These are phyloP conservation scores for Steatocranus sp. DNA, from an alignment of 2,797 vertebrate species.

Conservation along the genomic window DNA sequence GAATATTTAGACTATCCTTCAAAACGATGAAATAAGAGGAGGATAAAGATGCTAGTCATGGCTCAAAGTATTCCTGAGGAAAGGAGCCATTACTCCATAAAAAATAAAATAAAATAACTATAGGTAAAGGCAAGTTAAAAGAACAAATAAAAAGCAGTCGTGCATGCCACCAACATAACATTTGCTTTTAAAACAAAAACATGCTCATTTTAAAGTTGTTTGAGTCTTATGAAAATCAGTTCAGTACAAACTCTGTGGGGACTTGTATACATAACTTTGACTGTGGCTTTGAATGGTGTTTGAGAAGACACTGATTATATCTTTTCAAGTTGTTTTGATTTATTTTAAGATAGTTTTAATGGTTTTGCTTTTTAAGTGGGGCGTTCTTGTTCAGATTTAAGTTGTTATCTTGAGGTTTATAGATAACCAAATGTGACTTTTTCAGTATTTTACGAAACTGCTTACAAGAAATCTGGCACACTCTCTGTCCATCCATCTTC, in stretches of 20 bases:
- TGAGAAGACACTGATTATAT: neutral
- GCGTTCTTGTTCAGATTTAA: neutral
- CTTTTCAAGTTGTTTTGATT: neutral
- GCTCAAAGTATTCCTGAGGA: neutral
- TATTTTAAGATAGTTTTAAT: neutral
- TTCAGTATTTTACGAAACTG: neutral
- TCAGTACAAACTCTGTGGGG: neutral
- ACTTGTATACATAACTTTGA: neutral
- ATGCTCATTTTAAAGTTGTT: neutral
- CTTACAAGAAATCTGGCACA: neutral
- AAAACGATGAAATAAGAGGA: neutral
- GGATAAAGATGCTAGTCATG: neutral
- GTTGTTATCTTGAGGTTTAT: neutral
- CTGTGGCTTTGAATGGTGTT: neutral
- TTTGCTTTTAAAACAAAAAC: neutral
- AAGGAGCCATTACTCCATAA: neutral
- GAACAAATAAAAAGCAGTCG: neutral
- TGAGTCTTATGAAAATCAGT: neutral
- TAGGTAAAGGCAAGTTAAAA: neutral
- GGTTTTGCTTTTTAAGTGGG: neutral
- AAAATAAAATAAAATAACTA: neutral
- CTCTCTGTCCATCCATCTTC: too few species aligned
- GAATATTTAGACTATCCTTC: neutral
- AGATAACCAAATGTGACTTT: neutral
- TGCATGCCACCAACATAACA: neutral